A percentile compares a stretch with the other conserved stretches of the same genome.
Evolutionary conservation across 2,888 invertebrate species (phyloP).

Genomic region (Emmelina monodactyla): DNA sequence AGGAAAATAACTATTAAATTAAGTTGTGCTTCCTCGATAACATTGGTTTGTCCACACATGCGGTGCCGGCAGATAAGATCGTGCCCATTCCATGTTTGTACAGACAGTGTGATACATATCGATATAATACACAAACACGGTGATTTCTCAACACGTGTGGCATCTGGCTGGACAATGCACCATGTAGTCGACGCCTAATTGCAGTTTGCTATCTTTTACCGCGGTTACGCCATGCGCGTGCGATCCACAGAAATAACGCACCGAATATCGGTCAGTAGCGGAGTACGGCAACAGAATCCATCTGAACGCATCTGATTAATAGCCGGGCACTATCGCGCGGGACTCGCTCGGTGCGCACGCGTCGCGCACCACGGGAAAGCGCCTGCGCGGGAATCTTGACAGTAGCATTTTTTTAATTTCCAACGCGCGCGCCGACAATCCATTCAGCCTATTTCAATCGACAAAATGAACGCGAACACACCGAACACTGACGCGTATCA

Average conservation of each 20-base stretch:
- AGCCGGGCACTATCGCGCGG: constrained; percentile 48
- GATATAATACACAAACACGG: too few relatives aligned
- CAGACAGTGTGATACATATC: too few relatives aligned
- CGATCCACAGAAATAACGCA: constrained; percentile 60
- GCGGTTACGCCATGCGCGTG: constrained; percentile 59
- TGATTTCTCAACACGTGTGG: too few relatives aligned
- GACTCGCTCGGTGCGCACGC: constrained; percentile 49
- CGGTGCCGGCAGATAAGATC: too few relatives aligned
- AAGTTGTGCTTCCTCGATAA: too few relatives aligned
- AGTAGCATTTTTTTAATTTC: not conserved
- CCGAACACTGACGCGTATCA: too few relatives aligned
- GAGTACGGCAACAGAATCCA: constrained; percentile 42
- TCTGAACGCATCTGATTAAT: constrained; percentile 55
- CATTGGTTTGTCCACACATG: too few relatives aligned
- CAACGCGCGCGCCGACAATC: constrained; percentile 3
- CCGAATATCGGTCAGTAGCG: constrained; percentile 59
- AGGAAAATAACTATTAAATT: too few relatives aligned
- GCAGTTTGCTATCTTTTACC: constrained; percentile 55
- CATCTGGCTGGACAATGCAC: too few relatives aligned
- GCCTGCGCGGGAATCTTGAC: constrained; percentile 16
- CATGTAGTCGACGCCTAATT: too few relatives aligned
- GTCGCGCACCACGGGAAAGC: constrained; percentile 32
- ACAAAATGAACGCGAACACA: not conserved
- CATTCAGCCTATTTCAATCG: not conserved
- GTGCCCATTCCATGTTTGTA: too few relatives aligned